A percentile compares a stretch with the other conserved stretches of the same genome.
Conservation (phyloP, 2,888 invertebrate species). For the Dryocosmus kuriphilus region DNA sequence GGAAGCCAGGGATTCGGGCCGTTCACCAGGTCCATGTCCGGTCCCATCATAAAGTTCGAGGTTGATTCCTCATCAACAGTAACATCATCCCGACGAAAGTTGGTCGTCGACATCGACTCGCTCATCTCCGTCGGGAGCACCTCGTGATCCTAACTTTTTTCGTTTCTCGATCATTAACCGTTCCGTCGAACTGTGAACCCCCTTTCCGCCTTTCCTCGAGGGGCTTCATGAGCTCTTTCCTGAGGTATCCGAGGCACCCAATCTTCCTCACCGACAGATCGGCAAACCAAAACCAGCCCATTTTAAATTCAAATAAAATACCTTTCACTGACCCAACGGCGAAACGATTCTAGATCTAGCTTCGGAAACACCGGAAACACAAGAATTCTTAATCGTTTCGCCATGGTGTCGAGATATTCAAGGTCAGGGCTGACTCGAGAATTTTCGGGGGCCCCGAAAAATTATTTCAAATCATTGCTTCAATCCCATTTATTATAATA, state of each 20-base stretch:
- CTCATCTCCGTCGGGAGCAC: constrained; percentile 52
- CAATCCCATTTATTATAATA: background rate
- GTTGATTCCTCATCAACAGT: constrained; percentile 59
- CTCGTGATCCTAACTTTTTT: constrained; percentile 58
- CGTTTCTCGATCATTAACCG: constrained; percentile 65
- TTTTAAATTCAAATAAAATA: constrained; percentile 41
- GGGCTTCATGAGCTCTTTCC: constrained; percentile 61
- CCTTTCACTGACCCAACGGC: constrained; percentile 22
- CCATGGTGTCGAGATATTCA: background rate
- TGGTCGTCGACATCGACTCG: constrained; percentile 55
- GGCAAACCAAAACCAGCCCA: constrained; percentile 35
- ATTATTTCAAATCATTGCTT: background rate
- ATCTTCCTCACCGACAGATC: constrained; percentile 38
- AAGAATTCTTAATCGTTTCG: constrained; percentile 8
- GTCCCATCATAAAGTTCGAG: constrained; percentile 55
- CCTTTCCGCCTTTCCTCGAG: constrained; percentile 64
- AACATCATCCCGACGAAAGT: constrained; percentile 52
- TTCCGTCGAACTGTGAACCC: constrained; percentile 72
- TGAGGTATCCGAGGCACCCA: constrained; percentile 46
- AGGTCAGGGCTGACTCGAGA: background rate
- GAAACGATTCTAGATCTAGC: constrained; percentile 19
- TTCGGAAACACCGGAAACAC: background rate
- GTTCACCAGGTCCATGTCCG: constrained; percentile 75
- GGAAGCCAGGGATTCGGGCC: constrained; percentile 89
- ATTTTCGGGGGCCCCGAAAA: background rate